Evolutionary conservation across 2,113 vertebrate species (phyloP), one percentile per base, ranked within the genome.

Genomic region (Tachuris rubrigastra): DNA sequence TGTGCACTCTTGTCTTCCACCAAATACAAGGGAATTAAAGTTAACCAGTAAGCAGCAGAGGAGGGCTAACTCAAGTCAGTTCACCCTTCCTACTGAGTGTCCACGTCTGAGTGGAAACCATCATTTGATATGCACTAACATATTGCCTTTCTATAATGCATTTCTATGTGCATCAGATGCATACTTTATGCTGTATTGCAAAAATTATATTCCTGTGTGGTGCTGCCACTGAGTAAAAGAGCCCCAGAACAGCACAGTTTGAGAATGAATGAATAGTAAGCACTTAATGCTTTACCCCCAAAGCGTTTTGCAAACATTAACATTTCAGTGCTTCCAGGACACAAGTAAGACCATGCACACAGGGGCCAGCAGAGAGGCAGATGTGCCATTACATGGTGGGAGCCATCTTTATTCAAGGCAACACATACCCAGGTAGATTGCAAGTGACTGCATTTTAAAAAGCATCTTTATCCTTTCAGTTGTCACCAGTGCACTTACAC

Each of bases 381-480:
- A 42, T 24, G 15, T 35, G 65, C 41, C 50, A 12, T 65, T 52
- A 17, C 31, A 39, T 27, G 30, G 44, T 28, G 27, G 55, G 33
- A 69, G 31, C 5, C 27, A 19, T 55, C 39, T 46, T 39, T 4
- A 59, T 35, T 30, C 17, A 20, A 39, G 50, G 25, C 55, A 67
- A 9, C 0, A 0, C 0, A 0, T 20, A n/a, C 15, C 28, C 53
- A 78, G 31, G 37, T 12, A 28, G 10, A n/a, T 20, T 2, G 7
- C 22, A 75, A 27, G 41, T 33, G 39, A 65, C 1, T 20, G 12
- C 27, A 4, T 71, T 74, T 56, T 7, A 18, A 44, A 65, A 58
- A 1, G 1, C 5, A 62, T 9, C 47, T 81, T 71, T 28, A 35
- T 9, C 16, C 27, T 65, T 90, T 87, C 59, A 22, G 31, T 50